These are phyloP conservation scores for Odontomyia ornata DNA, from an alignment of 2,888 invertebrate species.

Conservation along the genomic window DNA sequence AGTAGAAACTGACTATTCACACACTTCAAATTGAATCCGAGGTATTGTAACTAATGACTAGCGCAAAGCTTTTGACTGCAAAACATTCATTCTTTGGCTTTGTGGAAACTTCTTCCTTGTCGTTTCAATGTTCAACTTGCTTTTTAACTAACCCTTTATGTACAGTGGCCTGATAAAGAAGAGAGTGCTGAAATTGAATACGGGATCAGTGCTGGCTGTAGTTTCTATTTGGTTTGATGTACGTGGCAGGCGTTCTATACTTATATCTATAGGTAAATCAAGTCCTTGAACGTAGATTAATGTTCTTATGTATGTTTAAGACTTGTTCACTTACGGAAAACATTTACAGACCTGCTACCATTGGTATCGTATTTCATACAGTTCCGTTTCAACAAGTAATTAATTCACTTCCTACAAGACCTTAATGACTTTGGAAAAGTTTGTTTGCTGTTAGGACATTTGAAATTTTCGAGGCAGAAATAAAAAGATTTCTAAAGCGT, in stretches of 20 bases:
- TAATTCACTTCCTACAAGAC: conserved; percentile 65
- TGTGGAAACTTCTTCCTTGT: conserved; percentile 28
- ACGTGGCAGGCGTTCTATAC: no score
- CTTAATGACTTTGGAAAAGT: conserved; percentile 63
- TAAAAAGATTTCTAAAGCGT: no score
- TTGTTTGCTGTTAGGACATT: conserved; percentile 32
- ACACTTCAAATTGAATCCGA: conserved; percentile 22
- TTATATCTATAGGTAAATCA: not conserved
- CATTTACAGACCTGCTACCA: not conserved
- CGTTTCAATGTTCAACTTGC: not conserved
- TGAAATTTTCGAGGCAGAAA: not conserved
- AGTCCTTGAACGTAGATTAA: not conserved
- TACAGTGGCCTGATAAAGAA: not conserved
- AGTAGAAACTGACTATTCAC: conserved; percentile 12
- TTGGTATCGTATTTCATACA: conserved; percentile 11
- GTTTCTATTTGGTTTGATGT: not conserved
- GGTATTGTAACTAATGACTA: conserved; percentile 40
- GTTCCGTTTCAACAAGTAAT: conserved; percentile 61
- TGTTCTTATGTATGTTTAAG: not conserved
- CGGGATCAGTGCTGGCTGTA: not conserved
- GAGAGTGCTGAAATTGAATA: conserved; percentile 2
- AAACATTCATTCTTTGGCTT: conserved; percentile 44
- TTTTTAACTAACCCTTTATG: not conserved
- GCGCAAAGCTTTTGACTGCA: conserved; percentile 46
- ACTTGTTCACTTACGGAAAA: not conserved